These are phyloP conservation scores for Cinclus mexicanus DNA, from an alignment of 2,113 vertebrate genomes.

Conservation along the genomic window DNA sequence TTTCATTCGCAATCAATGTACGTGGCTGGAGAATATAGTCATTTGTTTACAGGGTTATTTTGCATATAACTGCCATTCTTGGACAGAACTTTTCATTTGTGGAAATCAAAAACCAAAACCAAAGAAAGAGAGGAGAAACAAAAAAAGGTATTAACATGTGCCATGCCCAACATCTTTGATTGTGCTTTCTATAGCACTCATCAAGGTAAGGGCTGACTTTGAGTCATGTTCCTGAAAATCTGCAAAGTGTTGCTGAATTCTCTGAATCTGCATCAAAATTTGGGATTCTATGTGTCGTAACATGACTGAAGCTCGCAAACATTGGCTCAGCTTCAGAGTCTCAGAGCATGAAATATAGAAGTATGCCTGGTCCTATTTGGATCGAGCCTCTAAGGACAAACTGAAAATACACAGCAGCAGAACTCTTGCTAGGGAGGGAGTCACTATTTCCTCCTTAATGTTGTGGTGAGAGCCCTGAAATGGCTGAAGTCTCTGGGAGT, in stretches of 20 bases:
- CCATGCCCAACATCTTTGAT: not conserved
- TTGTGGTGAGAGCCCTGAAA: not conserved
- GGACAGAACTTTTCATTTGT: not conserved
- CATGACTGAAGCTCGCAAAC: not conserved
- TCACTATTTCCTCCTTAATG: not conserved
- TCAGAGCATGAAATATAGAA: not conserved
- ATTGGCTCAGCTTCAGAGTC: not conserved
- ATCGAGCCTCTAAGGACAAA: not conserved
- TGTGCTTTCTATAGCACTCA: not conserved
- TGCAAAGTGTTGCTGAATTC: not conserved
- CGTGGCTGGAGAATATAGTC: rapidly evolving
- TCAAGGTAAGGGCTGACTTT: not conserved
- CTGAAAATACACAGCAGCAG: not conserved
- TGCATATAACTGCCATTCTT: not conserved
- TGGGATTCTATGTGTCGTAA: not conserved
- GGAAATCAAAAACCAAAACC: not conserved
- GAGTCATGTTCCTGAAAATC: not conserved
- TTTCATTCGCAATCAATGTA: not conserved
- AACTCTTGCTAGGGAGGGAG: not conserved
- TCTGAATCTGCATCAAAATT: not conserved
- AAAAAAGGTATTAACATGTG: not conserved
- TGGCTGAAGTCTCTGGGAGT: constrained; percentile 24
- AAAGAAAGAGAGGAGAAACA: not conserved
- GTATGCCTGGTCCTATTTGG: not conserved
- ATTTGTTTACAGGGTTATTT: not conserved